Conservation (phyloP, 2,888 invertebrate species). For the Cheilosia soror region DNA sequence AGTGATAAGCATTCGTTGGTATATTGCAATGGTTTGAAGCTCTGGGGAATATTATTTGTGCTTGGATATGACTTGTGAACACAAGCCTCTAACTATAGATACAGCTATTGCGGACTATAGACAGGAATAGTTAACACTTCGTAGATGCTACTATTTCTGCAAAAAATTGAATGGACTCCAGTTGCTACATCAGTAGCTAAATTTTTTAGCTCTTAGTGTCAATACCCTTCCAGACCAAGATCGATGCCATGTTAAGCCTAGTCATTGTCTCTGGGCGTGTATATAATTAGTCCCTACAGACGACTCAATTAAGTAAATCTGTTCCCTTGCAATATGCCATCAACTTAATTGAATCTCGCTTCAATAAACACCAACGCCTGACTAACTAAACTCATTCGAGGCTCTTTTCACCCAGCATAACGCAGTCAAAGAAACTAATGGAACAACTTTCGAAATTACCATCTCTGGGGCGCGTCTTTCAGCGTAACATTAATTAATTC, state of each 20-base stretch:
- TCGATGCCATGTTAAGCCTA: neutral
- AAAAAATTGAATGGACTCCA: too few species aligned
- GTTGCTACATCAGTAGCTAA: too few species aligned
- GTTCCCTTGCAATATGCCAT: neutral
- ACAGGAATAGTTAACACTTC: too few species aligned
- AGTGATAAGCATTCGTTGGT: too few species aligned
- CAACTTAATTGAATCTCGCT: neutral
- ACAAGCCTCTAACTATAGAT: too few species aligned
- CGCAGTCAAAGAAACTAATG: slow-evolving; percentile 5
- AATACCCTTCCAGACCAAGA: neutral
- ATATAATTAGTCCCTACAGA: neutral
- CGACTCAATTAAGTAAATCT: neutral
- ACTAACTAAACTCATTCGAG: neutral
- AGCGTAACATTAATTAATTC: slow-evolving; percentile 45
- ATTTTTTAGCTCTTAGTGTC: too few species aligned
- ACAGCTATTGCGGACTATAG: too few species aligned
- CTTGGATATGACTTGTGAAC: too few species aligned
- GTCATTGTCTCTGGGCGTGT: neutral
- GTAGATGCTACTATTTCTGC: too few species aligned
- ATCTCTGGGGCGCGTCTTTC: slow-evolving; percentile 21
- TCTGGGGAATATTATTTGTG: too few species aligned
- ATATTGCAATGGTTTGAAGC: too few species aligned
- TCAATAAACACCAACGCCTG: slow-evolving; percentile 8
- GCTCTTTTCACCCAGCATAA: neutral
- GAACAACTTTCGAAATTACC: slow-evolving; percentile 51